Base-by-base conservation (phyloP, 2,113 vertebrate genomes). In the Vidua macroura region DNA sequence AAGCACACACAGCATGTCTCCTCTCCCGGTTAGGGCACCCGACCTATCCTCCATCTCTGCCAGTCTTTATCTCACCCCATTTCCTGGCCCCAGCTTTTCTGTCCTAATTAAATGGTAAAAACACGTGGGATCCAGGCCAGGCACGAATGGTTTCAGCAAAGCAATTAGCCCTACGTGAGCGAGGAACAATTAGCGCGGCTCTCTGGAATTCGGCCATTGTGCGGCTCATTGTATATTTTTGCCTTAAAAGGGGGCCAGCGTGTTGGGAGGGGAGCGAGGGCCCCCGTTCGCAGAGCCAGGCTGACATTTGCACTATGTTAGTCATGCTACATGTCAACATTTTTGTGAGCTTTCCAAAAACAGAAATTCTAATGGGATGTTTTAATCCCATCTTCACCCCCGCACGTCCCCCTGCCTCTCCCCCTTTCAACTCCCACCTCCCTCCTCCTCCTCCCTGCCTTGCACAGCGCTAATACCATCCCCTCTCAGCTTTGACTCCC, bases 311-410 rank as follows among this genome's bases (percentile, higher is more conserved):
- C 88, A 95, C 92, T 96, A 90, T 92, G 95, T 96, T 96, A 97
- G 93, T 95, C 94, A 97, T 96, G 96, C 96, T 96, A 87, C 94
- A 95, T 97, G 94, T 95, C 95, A 95, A 96, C 95, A 97, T 96
- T 97, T 96, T 96, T 96, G 96, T 95, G 94, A 96, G 96, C 95
- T 94, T 96, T 97, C 96, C 94, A 96, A 94, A 96, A 96, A 89
- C 95, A 96, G 95, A 92, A 93, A 97, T 97, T 96, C 96, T 97
- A 94, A 64, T 84, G 91, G 94, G 92, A 91, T 77, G 86, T 84
- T 74, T 91, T 95, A 95, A 96, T 93, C 95, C 94, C 62, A 53
- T 94, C 94, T 86, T 92, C 92, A 49, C 78, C 91, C 76, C 89
- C 83, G 35, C 80, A 75, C 16, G 3, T 28, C 60, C 83, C 79